Base-by-base conservation (phyloP, 2,888 invertebrate genomes). In the Hoplodrina ambigua region DNA sequence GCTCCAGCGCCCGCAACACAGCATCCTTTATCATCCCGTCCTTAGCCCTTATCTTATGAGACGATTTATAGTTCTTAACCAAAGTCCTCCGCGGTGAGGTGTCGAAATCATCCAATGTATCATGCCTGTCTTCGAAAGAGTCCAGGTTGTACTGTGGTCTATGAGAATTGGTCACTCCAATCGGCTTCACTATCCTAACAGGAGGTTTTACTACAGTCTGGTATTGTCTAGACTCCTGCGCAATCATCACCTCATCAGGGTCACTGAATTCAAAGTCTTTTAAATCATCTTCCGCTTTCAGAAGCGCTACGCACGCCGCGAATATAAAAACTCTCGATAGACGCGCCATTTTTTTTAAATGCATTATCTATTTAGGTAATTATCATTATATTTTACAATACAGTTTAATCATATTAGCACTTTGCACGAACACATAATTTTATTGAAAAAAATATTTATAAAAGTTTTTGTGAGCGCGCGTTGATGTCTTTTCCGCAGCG, bases 1-100 rank as follows among this genome's bases (percentile, higher is more conserved):
- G 94, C 78, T 96, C 96, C 87, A 97, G 88, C 0, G 97, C 97
- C 81, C 96, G 94, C 19, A 96, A 80, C 65, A 97, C 93, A 1
- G 96, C 96, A 46, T 95, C 95, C 78, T 96, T 95, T 20, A 97
- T 89, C 84, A 95, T 90, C 1, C 92, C 92, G 62, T 96, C 96
- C 50, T 96, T 96, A 63, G 92, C 88, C 37, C 90, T 86, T 63
- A 90, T 75, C 72, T 87, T 91, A 61, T 88, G 85, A 19, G 90
- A 86, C 0, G 92, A 90, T 55, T 93, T 93, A 56, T 94, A 93
- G 20, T 90, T 90, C 65, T 91, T 91, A 2, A 90, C 80, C 6
- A 92, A 74, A 25, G 88, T 85, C 50, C 86, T 89, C 53, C 87
- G 89, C 0, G 91, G 90, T 0, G 92, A 89, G 11, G 90, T 54